Base-by-base conservation (phyloP, 2,888 invertebrate genomes). In the Linnaemya vulpina region DNA sequence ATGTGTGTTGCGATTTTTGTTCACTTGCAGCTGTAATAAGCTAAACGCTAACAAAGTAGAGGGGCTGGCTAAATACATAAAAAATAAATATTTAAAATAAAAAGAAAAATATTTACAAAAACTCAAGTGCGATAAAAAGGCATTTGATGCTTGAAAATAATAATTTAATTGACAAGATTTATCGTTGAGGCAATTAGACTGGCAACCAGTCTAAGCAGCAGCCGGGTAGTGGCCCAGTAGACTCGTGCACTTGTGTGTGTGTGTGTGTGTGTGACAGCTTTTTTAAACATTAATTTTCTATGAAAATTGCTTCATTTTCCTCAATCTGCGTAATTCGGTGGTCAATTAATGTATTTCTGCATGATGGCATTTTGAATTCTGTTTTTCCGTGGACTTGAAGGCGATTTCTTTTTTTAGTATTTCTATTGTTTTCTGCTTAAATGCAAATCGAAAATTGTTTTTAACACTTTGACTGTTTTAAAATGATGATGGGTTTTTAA, bases 121-220 rank as follows among this genome's bases (percentile, higher is more conserved):
- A 38, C 20, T 46, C 20, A 35, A 73, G 20, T 78, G 62, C 43
- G 46, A 65, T 73, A 75, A 70, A 80, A 71, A 76, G 38, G 77
- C 80, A 84, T 80, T 82, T 85, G 83, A 73, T 79, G 78, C 90
- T 90, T 90, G 89, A 90, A 90, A 89, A 90, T 91, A 91, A 92
- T 92, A 91, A 92, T 92, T 92, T 91, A 92, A 91, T 91, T 92
- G 91, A 91, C 91, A 92, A 92, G 92, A 91, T 91, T 91, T 92
- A 91, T 92, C 89, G 92, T 90, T 88, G 89, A 89, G 89, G 91
- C 92, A 91, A 92, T 91, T 91, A 92, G 90, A 89, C 90, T 89
- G 89, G 90, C 89, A 89, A 89, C 88, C 58, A 65, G 58, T 65
- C 46, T 63, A 76, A 73, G 11, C 35, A 38, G 40, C 55, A n/a